phyloP scores from a whole-genome alignment of 2,888 invertebrate genomes.

The Caenorhabditis sp. region DNA sequence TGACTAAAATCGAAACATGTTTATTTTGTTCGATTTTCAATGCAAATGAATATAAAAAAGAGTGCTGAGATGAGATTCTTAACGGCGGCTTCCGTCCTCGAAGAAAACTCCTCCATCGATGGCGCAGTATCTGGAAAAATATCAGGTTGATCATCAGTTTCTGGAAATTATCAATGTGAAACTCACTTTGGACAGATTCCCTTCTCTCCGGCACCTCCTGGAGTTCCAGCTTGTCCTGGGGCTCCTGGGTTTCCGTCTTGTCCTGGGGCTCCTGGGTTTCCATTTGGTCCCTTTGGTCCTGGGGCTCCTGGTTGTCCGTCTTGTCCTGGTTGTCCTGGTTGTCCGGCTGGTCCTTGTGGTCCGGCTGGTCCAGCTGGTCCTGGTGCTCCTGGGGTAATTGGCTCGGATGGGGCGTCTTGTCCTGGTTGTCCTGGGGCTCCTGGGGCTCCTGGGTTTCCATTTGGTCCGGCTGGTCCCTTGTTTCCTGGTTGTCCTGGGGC shows the following conservation, averaged over 20 bases:
- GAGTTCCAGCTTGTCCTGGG: conserved; percentile 53
- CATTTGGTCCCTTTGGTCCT: conserved; percentile 54
- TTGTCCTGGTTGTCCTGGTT: conserved; percentile 42
- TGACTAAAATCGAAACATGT: no score
- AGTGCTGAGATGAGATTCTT: neutral
- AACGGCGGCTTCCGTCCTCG: conserved; percentile 6
- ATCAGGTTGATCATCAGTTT: neutral
- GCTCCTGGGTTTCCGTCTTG: conserved; percentile 46
- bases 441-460: conserved; percentile 58
- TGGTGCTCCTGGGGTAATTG: conserved; percentile 47
- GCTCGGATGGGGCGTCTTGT: conserved; percentile 42
- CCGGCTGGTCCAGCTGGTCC: conserved; percentile 48
- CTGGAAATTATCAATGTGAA: neutral
- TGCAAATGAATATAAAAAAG: no score
- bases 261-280: conserved; percentile 50
- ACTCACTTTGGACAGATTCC: conserved; percentile 44
- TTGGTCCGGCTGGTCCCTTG: conserved; percentile 58
- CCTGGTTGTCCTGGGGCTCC: conserved; percentile 53
- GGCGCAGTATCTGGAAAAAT: conserved; percentile 4
- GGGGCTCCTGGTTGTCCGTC: conserved; percentile 47
- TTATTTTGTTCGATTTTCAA: no score
- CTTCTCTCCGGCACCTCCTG: conserved; percentile 51
- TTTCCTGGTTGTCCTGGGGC: conserved; percentile 47
- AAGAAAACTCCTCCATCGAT: conserved; percentile 8
- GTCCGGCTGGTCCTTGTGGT: conserved; percentile 47